A percentile compares a stretch with the other conserved stretches of the same genome.
phyloP scores from a whole-genome alignment of 2,888 invertebrate genomes.

The Lasioglossum vierecki region DNA sequence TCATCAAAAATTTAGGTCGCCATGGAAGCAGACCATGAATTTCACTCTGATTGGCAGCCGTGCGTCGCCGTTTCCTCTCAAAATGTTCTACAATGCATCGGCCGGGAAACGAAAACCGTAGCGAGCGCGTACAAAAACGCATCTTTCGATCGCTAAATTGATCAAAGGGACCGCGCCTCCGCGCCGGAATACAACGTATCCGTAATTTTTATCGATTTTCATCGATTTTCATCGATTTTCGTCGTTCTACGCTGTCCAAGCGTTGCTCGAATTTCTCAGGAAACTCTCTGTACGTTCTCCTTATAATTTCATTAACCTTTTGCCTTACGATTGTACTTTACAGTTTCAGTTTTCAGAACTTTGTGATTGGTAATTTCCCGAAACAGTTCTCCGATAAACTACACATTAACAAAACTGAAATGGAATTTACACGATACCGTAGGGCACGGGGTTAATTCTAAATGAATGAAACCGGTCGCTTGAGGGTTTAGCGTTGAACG shows the following conservation, averaged over 20 bases:
- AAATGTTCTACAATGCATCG: constrained; percentile 9
- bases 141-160: not conserved
- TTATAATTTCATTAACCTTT: too few relatives aligned
- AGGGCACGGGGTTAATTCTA: too few relatives aligned
- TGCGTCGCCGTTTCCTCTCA: not conserved
- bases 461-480: too few relatives aligned
- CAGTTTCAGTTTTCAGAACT: too few relatives aligned
- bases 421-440: too few relatives aligned
- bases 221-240: not conserved
- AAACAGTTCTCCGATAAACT: too few relatives aligned
- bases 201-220: not conserved
- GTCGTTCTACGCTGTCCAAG: not conserved
- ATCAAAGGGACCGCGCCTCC: constrained; percentile 2
- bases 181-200: not conserved
- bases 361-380: too few relatives aligned
- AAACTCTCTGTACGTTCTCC: not conserved
- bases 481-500: too few relatives aligned
- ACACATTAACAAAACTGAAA: too few relatives aligned
- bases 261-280: constrained; percentile 27
- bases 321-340: too few relatives aligned
- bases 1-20: constrained; percentile 12
- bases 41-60: constrained; percentile 17
- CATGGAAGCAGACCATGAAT: constrained; percentile 3
- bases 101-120: not conserved
- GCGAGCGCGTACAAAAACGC: not conserved